Percentiles rank a stretch among this genome's conserved stretches.
Conservation (phyloP, 1,140 invertebrate species). For the Drosophila albomicans region DNA sequence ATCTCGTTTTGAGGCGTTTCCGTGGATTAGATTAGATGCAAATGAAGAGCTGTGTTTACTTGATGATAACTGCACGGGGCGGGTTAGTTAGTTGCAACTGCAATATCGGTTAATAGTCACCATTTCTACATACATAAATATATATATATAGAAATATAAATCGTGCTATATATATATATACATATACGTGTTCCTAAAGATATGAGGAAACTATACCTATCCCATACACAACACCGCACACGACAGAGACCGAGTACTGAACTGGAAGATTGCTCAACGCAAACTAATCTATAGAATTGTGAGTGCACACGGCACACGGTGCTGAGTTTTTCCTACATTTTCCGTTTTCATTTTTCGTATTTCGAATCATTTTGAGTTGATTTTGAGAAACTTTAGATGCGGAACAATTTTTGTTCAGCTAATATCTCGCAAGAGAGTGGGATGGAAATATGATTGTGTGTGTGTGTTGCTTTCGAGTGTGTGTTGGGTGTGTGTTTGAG, state of each 20-base stretch:
- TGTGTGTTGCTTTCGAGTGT: slow-evolving; percentile 14
- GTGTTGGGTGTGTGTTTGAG: slow-evolving; percentile 30
- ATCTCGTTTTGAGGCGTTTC: slow-evolving; percentile 1
- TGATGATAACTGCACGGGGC: slow-evolving; percentile 21
- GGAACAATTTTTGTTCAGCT: slow-evolving; percentile 71
- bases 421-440: slow-evolving; percentile 75
- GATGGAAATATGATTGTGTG: slow-evolving; percentile 72
- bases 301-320: slow-evolving; percentile 80
- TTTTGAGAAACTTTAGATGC: slow-evolving; percentile 80
- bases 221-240: slow-evolving; percentile 68
- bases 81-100: slow-evolving; percentile 31
- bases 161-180: slow-evolving; percentile 21
- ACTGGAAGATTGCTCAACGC: slow-evolving; percentile 82
- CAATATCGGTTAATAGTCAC: slow-evolving; percentile 55
- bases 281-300: slow-evolving; percentile 84
- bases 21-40: slow-evolving; percentile 11
- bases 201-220: slow-evolving; percentile 56
- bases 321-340: slow-evolving; percentile 51
- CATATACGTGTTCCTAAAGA: background rate
- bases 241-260: slow-evolving; percentile 75
- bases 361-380: slow-evolving; percentile 40
- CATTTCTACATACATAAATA: slow-evolving; percentile 8
- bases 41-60: slow-evolving; percentile 18
- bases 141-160: slow-evolving; percentile 22
- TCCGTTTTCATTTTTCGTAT: slow-evolving; percentile 29